Percentiles rank a stretch among this genome's conserved stretches.
These are phyloP conservation scores for Hafferia zeledoni DNA, from an alignment of 2,797 vertebrate genomes.

Conservation along the genomic window DNA sequence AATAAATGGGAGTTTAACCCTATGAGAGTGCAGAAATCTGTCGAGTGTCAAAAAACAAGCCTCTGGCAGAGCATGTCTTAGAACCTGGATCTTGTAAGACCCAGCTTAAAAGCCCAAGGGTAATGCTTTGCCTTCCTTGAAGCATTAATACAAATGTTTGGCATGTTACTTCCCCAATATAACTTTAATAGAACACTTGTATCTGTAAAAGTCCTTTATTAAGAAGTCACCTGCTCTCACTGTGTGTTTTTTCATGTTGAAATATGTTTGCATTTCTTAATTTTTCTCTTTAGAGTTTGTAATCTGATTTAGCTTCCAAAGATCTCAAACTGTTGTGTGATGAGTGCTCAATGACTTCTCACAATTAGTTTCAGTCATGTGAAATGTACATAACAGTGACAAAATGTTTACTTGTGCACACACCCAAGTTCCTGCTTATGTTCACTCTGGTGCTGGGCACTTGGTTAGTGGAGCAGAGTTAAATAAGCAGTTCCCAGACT, in stretches of 20 bases:
- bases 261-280: neutral
- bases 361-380: neutral
- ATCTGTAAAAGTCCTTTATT: neutral
- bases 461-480: neutral
- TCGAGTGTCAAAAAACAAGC: neutral
- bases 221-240: neutral
- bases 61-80: neutral
- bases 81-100: neutral
- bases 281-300: neutral
- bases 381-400: neutral
- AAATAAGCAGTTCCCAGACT: neutral
- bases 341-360: neutral
- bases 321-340: neutral
- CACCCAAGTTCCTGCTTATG: neutral
- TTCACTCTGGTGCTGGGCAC: neutral
- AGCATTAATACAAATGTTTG: neutral
- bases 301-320: neutral
- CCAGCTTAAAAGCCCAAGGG: neutral
- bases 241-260: neutral
- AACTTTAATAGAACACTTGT: neutral
- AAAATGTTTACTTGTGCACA: slow-evolving; percentile 28
- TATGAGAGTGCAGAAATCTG: neutral
- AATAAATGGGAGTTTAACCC: neutral
- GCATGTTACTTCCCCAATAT: neutral
- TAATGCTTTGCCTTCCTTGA: neutral